Base-by-base conservation (phyloP, 1,140 invertebrate genomes). In the Akabosia matsudoensis region DNA sequence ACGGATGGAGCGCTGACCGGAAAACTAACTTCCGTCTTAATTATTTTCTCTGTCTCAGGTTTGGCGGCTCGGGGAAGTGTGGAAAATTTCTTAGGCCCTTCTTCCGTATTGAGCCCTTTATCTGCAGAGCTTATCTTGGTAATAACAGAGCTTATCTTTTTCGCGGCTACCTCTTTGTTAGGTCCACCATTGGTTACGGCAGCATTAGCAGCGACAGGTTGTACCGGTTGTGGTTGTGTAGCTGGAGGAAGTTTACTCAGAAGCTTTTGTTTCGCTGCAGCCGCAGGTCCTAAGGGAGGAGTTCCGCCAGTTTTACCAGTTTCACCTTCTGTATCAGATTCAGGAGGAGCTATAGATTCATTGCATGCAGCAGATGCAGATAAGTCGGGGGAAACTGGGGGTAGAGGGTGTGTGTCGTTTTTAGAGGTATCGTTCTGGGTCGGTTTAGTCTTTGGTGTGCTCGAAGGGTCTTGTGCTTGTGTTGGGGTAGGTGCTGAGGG, bases 1-100 rank as follows among this genome's bases (percentile, higher is more conserved):
- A 0, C 87, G 77, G 90, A 88, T n/a, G 88, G 88, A 71, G 87
- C 84, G 4, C 24, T 24, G 24, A 90, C 86, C 76, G 87, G 87
- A 33, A 89, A 88, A 51, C 88, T 87, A n/a, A 89, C 86, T 82
- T 90, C 88, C 85, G 89, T 79, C 85, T 88, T 82, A 83, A 84
- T 45, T 7, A 45, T 70, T 24, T 31, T 64, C 31, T 71, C 70
- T 16, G 70, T 33, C 30, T 67, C 61, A 30, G 24, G 24, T 30
- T 67, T 70, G 1, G 13, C 34, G 54, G 30, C 70, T 54, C 14
- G 10, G 72, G 61, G 24, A 70, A 70, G 0, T 45, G 51, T 72
- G 61, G 70, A 33, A 33, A 70, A 33, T 34, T 73, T 71, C 54
- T 70, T 78, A 56, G 61, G 28, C 1, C 61, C 61, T 4, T 67